Evolutionary conservation across 1,140 invertebrate genomes (phyloP), one percentile per base, ranked within the genome.

Genomic region (Eriocheir sinensis): DNA sequence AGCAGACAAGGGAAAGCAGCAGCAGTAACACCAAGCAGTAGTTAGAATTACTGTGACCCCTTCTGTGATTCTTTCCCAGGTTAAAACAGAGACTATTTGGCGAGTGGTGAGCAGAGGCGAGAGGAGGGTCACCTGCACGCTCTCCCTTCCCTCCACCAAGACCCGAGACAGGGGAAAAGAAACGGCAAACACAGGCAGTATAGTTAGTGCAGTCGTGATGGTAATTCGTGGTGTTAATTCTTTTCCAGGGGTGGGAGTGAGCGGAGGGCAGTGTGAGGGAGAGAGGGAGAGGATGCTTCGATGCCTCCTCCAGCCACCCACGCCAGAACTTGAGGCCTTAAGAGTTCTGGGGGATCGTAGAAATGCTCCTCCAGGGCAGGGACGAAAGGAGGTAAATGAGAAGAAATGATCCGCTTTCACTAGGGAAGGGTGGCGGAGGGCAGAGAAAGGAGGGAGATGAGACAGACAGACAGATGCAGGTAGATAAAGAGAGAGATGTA

Each of bases 331-430:
- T 21, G 60, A 72, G 60, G 60, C 60, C 27, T 72, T n/a, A 72
- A n/a, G 60, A 72, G 60, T 72, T 72, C 27, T 72, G 60, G 60
- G n/a, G 60, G 60, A 72, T 72, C 60, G 60, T n/a, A 72, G 60
- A 72, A 72, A 72, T n/a, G n/a, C n/a, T 72, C 60, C 21, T 72
- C 60, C 21, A 72, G 60, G 60, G 60, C n/a, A 2, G 60, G 21
- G 1, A 72, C 60, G 60, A n/a, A n/a, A n/a, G n/a, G n/a, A n/a
- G 60, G 60, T 12, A 72, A 72, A 72, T 72, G 60, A n/a, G n/a
- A 72, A 72, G 60, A 72, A 72, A n/a, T 72, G 60, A n/a, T 72
- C 21, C 60, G n/a, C 60, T 72, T 72, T 72, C 60, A 72, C 60
- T 72, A 48, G 4, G 15, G 21, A n/a, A 8, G 60, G n/a, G 60